A percentile compares a stretch with the other conserved stretches of the same genome.
phyloP scores from a whole-genome alignment of 2,888 invertebrate species.

The Acholoe squamosa region DNA sequence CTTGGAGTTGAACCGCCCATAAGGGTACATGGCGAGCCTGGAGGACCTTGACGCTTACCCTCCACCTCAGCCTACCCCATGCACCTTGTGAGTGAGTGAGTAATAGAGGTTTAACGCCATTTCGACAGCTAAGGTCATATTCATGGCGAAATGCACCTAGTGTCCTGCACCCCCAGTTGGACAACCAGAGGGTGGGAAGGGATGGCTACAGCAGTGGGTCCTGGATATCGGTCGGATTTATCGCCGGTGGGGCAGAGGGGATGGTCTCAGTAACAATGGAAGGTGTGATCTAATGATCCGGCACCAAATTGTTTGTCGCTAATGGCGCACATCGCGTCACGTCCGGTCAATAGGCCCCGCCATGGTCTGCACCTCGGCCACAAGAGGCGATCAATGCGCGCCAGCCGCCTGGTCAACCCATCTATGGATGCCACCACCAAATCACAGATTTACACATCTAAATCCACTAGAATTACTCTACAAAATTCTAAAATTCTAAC shows the following conservation, averaged over 20 bases:
- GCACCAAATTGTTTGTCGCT: slow-evolving; percentile 54
- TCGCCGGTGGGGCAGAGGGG: slow-evolving; percentile 9
- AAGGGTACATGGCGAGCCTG: background rate
- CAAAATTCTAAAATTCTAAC: background rate
- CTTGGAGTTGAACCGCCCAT: background rate
- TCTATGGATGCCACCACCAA: background rate
- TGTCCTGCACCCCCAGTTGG: background rate
- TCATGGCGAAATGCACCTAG: no score
- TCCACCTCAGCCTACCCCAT: background rate
- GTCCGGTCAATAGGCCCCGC: slow-evolving; percentile 47
- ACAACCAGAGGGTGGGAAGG: background rate
- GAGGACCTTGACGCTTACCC: background rate
- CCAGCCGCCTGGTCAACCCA: slow-evolving; percentile 1
- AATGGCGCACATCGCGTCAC: slow-evolving; percentile 20
- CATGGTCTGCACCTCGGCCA: slow-evolving; percentile 1
- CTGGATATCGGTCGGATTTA: background rate
- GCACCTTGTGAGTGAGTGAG: no score
- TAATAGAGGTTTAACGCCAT: no score
- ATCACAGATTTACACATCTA: background rate
- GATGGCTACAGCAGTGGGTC: background rate
- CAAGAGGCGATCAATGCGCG: background rate
- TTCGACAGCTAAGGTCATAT: no score
- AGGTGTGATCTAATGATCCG: slow-evolving; percentile 54
- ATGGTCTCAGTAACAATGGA: slow-evolving; percentile 32
- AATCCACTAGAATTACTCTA: background rate